Base-by-base conservation (phyloP, 2,113 vertebrate genomes). In the Silurus meridionalis region DNA sequence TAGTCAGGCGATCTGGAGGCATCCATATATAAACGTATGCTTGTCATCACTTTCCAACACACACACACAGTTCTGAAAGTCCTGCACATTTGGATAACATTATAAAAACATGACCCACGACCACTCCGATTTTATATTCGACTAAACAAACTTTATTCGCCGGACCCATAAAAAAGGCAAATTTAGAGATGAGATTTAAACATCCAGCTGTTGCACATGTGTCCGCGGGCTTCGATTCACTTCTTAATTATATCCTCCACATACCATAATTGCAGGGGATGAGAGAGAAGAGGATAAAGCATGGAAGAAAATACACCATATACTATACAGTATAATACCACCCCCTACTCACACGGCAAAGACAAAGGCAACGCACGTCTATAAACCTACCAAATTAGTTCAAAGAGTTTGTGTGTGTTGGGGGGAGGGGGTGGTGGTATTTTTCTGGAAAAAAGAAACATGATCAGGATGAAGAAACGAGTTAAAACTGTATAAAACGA, bases 211-310 rank as follows among this genome's bases (percentile, higher is more conserved):
- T 84, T 78, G 60, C 85, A 85, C 85, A 89, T 83, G 71, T 80
- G 85, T 82, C 82, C 50, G 17, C 37, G 63, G 37, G 75, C 75
- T 83, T 63, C 9, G 83, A 88, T 55, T 85, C 87, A 85, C 53
- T 48, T 53, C 11, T 89, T 89, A 75, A 82, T 84, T 72, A 85
- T 79, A 83, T 78, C 61, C 85, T 77, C 23, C 63, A 81, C 83
- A 85, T 82, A 72, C 85, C 83, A 82, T 87, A 89, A 89, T 89
- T 89, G 83, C 66, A 89, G 88, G 88, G 78, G 79, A 78, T 87
- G 80, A 87, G 28, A 55, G 85, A 87, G 85, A 78, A 82, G 80
- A 80, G 78, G 88, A 89, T 67, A 19, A 83, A 74, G 21, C 79
- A 57, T 55, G 82, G 63, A 78, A 84, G 64, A 80, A 86, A 58